Conservation (phyloP, 2,888 invertebrate species). For the Apamea sordens region DNA sequence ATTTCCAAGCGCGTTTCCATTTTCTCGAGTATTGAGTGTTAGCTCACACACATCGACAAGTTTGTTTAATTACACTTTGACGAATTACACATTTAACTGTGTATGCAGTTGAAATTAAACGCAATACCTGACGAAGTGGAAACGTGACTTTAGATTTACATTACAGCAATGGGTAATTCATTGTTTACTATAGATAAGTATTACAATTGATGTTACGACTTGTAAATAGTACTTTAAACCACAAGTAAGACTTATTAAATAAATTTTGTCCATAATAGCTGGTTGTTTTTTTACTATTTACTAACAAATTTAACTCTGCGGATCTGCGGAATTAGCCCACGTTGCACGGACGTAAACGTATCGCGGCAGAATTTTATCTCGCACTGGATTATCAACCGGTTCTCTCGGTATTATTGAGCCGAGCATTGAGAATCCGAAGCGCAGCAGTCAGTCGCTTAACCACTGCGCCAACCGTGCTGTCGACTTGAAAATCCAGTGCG, state of each 20-base stretch:
- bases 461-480: too few relatives aligned
- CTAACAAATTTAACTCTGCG: background rate
- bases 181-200: slow-evolving; percentile 56
- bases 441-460: too few relatives aligned
- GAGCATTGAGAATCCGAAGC: too few relatives aligned
- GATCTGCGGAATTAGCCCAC: background rate
- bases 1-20: slow-evolving; percentile 48
- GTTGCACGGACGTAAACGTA: too few relatives aligned
- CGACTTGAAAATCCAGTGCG: too few relatives aligned
- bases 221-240: slow-evolving; percentile 67
- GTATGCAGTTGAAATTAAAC: slow-evolving; percentile 27
- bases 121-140: slow-evolving; percentile 36
- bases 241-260: slow-evolving; percentile 68
- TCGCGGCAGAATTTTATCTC: too few relatives aligned
- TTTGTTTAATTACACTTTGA: slow-evolving; percentile 35
- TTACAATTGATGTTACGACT: slow-evolving; percentile 62
- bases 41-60: slow-evolving; percentile 13
- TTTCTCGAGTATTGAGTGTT: slow-evolving; percentile 29
- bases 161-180: slow-evolving; percentile 51
- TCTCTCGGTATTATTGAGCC: too few relatives aligned
- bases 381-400: too few relatives aligned
- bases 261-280: slow-evolving; percentile 65
- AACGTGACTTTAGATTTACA: slow-evolving; percentile 38
- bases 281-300: slow-evolving; percentile 22
- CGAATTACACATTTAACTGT: slow-evolving; percentile 17